Evolutionary conservation across 2,113 vertebrate species (phyloP), one percentile per base, ranked within the genome.

Genomic region (Ceyx margarethae): DNA sequence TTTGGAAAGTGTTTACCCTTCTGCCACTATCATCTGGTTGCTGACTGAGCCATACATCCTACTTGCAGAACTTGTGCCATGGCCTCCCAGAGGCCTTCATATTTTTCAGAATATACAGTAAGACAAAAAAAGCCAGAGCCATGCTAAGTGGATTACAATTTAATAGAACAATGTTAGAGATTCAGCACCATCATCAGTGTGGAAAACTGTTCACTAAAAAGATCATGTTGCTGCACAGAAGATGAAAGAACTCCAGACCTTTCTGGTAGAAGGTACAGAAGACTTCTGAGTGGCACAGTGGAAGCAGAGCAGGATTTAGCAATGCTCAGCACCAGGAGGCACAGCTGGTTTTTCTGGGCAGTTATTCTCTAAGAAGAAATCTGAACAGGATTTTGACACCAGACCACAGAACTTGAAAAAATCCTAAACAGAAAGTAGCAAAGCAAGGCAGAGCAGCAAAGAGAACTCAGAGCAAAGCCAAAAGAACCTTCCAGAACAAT

Each of bases 331-430:
- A 56, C 16, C 22, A 71, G 50, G 12, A 87, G 46, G 22, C 46
- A 73, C 37, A 69, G 69, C 29, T 85, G n/a, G 25, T 48, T 72
- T 72, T 78, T 84, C 74, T 75, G 35, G 17, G 58, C 35, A 33
- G 15, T 51, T 78, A 9, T 33, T 35, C 62, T 71, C n/a, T 40
- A 31, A 29, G 61, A 72, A 13, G 53, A n/a, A 91, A 64, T 65
- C 71, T 62, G 85, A 93, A 75, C 43, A 82, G 14, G 25, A 88
- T 81, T 89, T 79, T 81, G 62, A 92, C 71, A 92, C 11, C 26
- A 61, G 53, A 81, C 85, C 57, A 86, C 76, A 85, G 67, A 76
- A 85, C 77, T 64, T 21, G 5, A 58, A 89, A 83, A 89, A 76
- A 46, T 25, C 60, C 68, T 25, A 14, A 89, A 83, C 8, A 76